A percentile compares a stretch with the other conserved stretches of the same genome.
These are phyloP conservation scores for Trissonchulus sp. DNA, from an alignment of 2,888 invertebrate genomes.

Conservation along the genomic window DNA sequence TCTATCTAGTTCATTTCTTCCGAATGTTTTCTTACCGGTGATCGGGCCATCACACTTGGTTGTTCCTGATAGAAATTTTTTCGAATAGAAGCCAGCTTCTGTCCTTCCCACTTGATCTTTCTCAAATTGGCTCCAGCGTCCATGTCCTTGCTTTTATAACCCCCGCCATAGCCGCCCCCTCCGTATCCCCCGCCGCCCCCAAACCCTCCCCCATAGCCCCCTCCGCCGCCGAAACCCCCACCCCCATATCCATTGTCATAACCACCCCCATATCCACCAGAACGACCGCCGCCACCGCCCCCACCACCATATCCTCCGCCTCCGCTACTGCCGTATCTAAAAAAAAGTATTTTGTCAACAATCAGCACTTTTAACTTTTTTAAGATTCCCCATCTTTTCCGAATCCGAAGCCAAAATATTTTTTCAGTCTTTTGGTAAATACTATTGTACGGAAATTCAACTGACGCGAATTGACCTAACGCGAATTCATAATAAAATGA, in stretches of 20 bases:
- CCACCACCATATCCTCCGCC: background rate
- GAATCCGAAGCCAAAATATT: too few relatives aligned
- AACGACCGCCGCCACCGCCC: background rate
- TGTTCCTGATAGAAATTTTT: constrained; percentile 45
- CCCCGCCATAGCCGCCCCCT: constrained; percentile 32
- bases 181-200: constrained; percentile 7
- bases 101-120: constrained; percentile 41
- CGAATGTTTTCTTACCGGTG: constrained; percentile 35
- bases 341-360: too few relatives aligned
- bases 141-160: constrained; percentile 34
- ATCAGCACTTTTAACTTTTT: too few relatives aligned
- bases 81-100: constrained; percentile 39
- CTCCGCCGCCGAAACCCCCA: constrained; percentile 28
- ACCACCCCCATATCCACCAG: constrained; percentile 12
- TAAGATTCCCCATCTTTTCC: too few relatives aligned
- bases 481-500: too few relatives aligned
- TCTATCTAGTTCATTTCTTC: too few relatives aligned
- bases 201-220: constrained; percentile 28
- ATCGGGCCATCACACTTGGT: constrained; percentile 40
- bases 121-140: constrained; percentile 40
- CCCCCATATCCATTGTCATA: background rate
- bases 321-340: constrained; percentile 7
- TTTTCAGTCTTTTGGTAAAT: too few relatives aligned
- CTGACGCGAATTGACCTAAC: too few relatives aligned
- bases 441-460: too few relatives aligned